phyloP scores from a whole-genome alignment of 1,140 invertebrate genomes.

The Pogonomyrmex barbatus region DNA sequence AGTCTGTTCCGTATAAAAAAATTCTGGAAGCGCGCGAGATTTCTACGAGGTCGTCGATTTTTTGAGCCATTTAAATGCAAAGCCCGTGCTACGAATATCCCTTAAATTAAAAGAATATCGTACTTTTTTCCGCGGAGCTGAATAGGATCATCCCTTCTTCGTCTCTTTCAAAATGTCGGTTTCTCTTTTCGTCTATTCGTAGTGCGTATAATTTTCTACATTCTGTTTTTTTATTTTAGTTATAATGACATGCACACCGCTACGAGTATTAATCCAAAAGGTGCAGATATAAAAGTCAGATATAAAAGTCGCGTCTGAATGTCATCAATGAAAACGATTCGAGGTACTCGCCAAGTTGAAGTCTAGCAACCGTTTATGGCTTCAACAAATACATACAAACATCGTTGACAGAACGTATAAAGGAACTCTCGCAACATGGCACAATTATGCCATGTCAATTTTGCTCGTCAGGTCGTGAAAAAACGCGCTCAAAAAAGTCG shows the following conservation, averaged over 20 bases:
- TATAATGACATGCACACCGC: neutral
- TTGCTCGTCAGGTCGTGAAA: neutral
- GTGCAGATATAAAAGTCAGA: neutral
- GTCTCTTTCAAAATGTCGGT: conserved; percentile 5
- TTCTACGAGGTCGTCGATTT: conserved; percentile 40
- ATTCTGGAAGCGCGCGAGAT: conserved; percentile 31
- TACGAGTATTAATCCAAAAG: neutral
- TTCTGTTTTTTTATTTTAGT: neutral
- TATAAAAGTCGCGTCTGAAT: neutral
- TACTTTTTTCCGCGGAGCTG: conserved; percentile 16
- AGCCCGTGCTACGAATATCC: conserved; percentile 39
- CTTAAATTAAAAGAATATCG: conserved; percentile 48
- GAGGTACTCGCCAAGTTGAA: neutral
- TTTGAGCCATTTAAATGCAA: conserved; percentile 54
- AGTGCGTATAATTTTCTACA: neutral
- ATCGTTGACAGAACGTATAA: neutral
- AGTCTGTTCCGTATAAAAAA: conserved; percentile 21
- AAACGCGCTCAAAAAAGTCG: conserved; percentile 11
- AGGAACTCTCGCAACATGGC: neutral
- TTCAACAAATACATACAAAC: neutral
- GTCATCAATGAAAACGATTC: neutral
- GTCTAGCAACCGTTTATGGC: neutral
- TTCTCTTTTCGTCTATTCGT: neutral
- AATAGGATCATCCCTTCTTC: conserved; percentile 6
- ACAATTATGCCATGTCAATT: conserved; percentile 39